Base-by-base conservation (phyloP, 1,140 invertebrate genomes). In the Pseudomyrmex gracilis region DNA sequence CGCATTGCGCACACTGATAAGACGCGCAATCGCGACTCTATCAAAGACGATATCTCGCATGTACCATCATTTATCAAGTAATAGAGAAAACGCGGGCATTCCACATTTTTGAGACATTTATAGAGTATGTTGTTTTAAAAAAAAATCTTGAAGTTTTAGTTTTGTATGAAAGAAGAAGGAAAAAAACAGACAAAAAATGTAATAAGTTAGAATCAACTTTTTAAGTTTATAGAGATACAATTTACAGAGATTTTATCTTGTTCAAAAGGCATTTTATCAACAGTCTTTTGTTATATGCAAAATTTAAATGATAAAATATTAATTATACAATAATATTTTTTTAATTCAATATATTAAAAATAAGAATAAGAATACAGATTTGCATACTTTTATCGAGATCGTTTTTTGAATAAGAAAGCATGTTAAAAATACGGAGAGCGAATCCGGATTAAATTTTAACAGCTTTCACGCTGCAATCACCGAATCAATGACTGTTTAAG, bases 401-500 rank as follows among this genome's bases (percentile, higher is more conserved):
- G 15, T 7, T 53, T 49, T 2, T 24, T 53, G 12, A 70, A 53
- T 53, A 13, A 7, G 3, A 15, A 20, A 8, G 24, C 4, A 9
- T 22, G 15, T 67, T 22, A 68, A 58, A 57, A 58, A 57, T 58
- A 10, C 20, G 24, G 49, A 45, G 2, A 77, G 20, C 53, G 45
- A 82, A 61, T 43, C 53, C 22, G 55, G 15, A 10, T 60, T 9
- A 73, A 78, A 87, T 45, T 86, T 24, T 60, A 84, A 8, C 60
- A 34, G 20, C n/a, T 58, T 70, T 57, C 53, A 12, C 10, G 20
- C 12, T 58, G 43, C 53, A 80, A 80, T 73, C 34, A 47, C 15
- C 47, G 24, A 82, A 80, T 78, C 70, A 77, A 67, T 78, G 58
- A 24, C 73, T 92, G 87, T 93, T 93, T 92, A 91, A 91, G 86